A percentile compares a stretch with the other conserved stretches of the same genome.
These are phyloP conservation scores for Athalia rosae DNA, from an alignment of 2,888 invertebrate genomes.

Conservation along the genomic window DNA sequence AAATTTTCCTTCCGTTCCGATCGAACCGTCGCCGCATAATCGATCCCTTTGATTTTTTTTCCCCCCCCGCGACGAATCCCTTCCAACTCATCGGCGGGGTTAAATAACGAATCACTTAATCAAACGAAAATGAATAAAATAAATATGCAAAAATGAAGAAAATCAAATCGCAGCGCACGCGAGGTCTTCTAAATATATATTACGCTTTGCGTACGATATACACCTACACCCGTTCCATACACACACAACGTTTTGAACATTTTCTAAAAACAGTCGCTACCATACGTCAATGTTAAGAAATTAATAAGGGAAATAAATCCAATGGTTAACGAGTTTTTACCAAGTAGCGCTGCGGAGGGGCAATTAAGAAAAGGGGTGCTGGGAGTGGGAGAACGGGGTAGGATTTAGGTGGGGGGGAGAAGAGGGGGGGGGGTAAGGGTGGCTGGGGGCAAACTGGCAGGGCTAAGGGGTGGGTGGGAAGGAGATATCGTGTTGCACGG, in stretches of 20 bases:
- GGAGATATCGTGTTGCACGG: constrained; percentile 66
- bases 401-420: constrained; percentile 44
- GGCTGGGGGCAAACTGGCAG: constrained; percentile 19
- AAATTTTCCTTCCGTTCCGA: not conserved
- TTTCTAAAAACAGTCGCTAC: constrained; percentile 11
- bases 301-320: constrained; percentile 65
- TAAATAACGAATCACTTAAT: not conserved
- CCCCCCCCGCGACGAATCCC: not conserved
- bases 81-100: not conserved
- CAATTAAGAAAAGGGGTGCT: constrained; percentile 64
- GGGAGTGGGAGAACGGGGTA: constrained; percentile 19
- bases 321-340: constrained; percentile 71
- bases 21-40: too few species aligned
- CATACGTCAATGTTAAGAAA: constrained; percentile 36
- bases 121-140: not conserved
- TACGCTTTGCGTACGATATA: too few species aligned
- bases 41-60: too few species aligned
- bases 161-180: not conserved
- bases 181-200: constrained; percentile 28
- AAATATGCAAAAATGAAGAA: constrained; percentile 30
- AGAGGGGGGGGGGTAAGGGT: constrained; percentile 50
- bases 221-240: too few species aligned
- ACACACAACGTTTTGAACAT: constrained; percentile 28
- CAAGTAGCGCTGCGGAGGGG: constrained; percentile 56
- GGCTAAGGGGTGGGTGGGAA: constrained; percentile 54